Base-by-base conservation (phyloP, 2,888 invertebrate genomes). In the Athetis lepigone region DNA sequence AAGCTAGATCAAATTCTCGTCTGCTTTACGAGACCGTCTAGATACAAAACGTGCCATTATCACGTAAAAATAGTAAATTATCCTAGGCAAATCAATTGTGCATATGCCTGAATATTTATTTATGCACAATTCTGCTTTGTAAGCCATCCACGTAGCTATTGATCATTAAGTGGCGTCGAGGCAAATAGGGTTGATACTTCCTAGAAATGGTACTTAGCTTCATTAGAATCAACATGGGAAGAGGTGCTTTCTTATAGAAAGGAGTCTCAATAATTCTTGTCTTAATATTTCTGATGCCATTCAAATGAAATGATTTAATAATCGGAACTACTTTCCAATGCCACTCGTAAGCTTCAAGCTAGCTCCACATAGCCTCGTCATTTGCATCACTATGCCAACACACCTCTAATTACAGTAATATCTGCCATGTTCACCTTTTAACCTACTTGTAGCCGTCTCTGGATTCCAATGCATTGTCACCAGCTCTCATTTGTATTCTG, bases 341-440 rank as follows among this genome's bases (percentile, higher is more conserved):
- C 36, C 21, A 43, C 56, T 64, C 33, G 59, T 61, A 46, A 74
- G 64, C 62, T 63, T 67, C 18, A 23, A 73, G 47, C 69, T 57
- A 63, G 47, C 62, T 67, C 66, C 54, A 70, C 59, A 68, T 72
- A 67, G 64, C 83, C 81, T 84, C 81, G 80, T 74, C 80, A 91
- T 91, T 90, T 86, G 88, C 91, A 91, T 90, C 75, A 86, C 84
- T 86, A 87, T 91, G 86, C 85, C 85, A 84, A 85, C 86, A 83
- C 84, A 85, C 83, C 87, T 89, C 87, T 92, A 92, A 93, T 93
- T 92, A 90, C 90, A 87, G 89, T 90, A 90, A 92, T 90, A 90
- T 84, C 86, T 88, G 89, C 75, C 87, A 88, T 87, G 84, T 87
- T 93, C 93, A 94, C 94, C 93, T 93, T 94, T 93, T 93, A 94